A percentile compares a stretch with the other conserved stretches of the same genome.
phyloP scores from a whole-genome alignment of 2,888 invertebrate species.

The Xanthostigma xanthostigma region DNA sequence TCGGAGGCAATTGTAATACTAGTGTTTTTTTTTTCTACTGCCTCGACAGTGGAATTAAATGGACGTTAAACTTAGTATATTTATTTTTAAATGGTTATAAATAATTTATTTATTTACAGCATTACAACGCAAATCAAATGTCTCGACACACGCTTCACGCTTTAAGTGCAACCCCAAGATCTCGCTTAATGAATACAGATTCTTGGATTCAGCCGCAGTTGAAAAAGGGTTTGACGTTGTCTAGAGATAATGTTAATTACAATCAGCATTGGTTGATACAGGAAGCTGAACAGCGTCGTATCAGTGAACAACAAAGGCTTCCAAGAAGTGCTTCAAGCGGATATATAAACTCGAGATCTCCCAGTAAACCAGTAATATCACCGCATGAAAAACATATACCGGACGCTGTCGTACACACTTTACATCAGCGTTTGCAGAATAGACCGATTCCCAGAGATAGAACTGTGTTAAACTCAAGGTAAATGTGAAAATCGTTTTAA shows the following conservation, averaged over 20 bases:
- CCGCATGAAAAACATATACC: constrained; percentile 47
- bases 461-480: constrained; percentile 29
- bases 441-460: constrained; percentile 28
- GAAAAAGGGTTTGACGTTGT: constrained; percentile 37
- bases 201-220: constrained; percentile 59
- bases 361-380: constrained; percentile 3
- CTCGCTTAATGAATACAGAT: constrained; percentile 51
- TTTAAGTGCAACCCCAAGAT: constrained; percentile 63
- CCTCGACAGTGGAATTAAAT: too few species aligned
- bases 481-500: not conserved
- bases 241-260: constrained; percentile 42
- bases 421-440: constrained; percentile 55
- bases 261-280: constrained; percentile 85
- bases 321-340: constrained; percentile 26
- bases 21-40: too few species aligned
- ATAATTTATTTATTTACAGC: too few species aligned
- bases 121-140: constrained; percentile 37
- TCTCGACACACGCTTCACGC: constrained; percentile 51
- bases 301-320: constrained; percentile 37
- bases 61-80: too few species aligned
- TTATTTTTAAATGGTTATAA: too few species aligned
- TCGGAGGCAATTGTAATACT: too few species aligned
- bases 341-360: constrained; percentile 24
- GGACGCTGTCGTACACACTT: constrained; percentile 51
- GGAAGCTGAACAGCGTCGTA: constrained; percentile 78